A percentile compares a stretch with the other conserved stretches of the same genome.
phyloP scores from a whole-genome alignment of 1,140 invertebrate species.

The Drosophila fuyamai region DNA sequence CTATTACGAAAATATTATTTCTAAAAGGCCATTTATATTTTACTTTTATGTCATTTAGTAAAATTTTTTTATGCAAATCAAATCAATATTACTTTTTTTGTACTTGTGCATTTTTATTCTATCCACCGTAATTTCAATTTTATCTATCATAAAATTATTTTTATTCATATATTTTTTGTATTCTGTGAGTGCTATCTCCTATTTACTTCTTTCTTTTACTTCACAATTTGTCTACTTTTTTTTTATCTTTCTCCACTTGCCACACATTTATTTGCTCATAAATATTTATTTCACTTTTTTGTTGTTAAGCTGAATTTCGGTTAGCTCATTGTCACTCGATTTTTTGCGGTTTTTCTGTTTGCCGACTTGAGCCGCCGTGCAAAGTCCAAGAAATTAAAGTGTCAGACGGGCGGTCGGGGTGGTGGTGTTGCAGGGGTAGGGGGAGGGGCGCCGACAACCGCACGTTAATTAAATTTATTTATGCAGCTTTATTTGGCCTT shows the following conservation, averaged over 20 bases:
- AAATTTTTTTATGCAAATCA: too few species aligned
- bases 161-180: background rate
- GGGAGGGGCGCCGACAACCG: conserved; percentile 29
- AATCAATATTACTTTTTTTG: too few species aligned
- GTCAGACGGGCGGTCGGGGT: conserved; percentile 56
- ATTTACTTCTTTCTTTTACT: background rate
- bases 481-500: conserved; percentile 64
- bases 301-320: conserved; percentile 32
- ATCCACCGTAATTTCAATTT: too few species aligned
- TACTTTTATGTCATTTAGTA: too few species aligned
- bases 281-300: conserved; percentile 39
- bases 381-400: conserved; percentile 81
- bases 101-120: too few species aligned
- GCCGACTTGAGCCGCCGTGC: conserved; percentile 77
- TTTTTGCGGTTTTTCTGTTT: conserved; percentile 46
- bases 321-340: conserved; percentile 59
- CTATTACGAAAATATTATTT: too few species aligned
- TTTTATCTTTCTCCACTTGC: conserved; percentile 32
- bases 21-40: too few species aligned
- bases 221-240: background rate
- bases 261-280: conserved; percentile 31
- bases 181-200: background rate
- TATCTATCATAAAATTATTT: too few species aligned
- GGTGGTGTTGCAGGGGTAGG: conserved; percentile 8
- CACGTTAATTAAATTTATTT: conserved; percentile 82